Evolutionary conservation across 2,113 vertebrate genomes (phyloP).

Genomic region (Pleuronectes platessa): DNA sequence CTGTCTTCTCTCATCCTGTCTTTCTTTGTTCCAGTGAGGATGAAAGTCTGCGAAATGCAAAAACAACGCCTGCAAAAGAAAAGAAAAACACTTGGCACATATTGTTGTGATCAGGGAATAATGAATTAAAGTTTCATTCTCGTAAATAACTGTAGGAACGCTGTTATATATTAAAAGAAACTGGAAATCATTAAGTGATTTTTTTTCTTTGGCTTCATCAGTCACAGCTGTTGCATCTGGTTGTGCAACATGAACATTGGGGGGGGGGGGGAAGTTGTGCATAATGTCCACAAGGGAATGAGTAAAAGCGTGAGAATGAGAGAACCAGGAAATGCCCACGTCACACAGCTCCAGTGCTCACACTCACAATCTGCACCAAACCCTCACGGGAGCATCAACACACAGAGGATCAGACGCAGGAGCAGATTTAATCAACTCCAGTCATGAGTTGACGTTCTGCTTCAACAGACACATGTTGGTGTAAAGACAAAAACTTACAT

Average conservation of each 20-base stretch:
- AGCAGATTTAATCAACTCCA: too few species aligned
- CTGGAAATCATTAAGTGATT: neutral
- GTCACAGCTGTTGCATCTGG: neutral
- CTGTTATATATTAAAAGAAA: neutral
- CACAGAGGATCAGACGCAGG: constrained; percentile 35
- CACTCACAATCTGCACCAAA: constrained; percentile 6
- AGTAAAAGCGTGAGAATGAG: constrained; percentile 63
- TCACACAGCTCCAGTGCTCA: constrained; percentile 26
- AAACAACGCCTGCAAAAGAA: neutral
- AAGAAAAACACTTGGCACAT: neutral
- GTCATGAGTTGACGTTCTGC: too few species aligned
- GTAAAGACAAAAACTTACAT: too few species aligned
- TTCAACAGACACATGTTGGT: too few species aligned
- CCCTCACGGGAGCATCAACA: constrained; percentile 38
- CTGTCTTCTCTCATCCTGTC: constrained; percentile 9
- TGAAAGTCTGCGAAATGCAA: neutral
- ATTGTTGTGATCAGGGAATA: constrained; percentile 1
- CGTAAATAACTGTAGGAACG: constrained; percentile 1
- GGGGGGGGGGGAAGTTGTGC: neutral
- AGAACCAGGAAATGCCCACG: constrained; percentile 58
- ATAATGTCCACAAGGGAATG: constrained; percentile 15
- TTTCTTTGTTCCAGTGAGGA: neutral
- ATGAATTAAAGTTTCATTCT: constrained; percentile 10
- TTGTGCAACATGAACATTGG: constrained; percentile 21
- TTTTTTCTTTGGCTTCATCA: neutral